A percentile compares a stretch with the other conserved stretches of the same genome.
These are phyloP conservation scores for Hydropotes inermis DNA, from an alignment of 2,113 vertebrate species.

Conservation along the genomic window DNA sequence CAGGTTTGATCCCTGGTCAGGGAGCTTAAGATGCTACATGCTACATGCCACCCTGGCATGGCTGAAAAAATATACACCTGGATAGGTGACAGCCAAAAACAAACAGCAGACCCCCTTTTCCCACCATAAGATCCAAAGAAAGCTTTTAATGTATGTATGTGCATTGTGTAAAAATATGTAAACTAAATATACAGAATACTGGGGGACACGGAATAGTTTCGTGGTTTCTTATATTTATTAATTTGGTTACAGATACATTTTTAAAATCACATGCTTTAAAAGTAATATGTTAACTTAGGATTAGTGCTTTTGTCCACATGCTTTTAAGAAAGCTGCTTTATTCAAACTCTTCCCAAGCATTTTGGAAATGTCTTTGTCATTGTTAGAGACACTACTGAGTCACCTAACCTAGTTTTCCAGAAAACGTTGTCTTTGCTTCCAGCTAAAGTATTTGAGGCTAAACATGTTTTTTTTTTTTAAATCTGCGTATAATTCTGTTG, in stretches of 20 bases:
- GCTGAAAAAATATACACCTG: not conserved
- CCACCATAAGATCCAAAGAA: not conserved
- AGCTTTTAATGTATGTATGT: not conserved
- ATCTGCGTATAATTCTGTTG: not conserved
- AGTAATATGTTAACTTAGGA: not conserved
- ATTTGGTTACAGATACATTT: not conserved
- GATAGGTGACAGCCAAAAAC: not conserved
- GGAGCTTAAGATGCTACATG: not conserved
- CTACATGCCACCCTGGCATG: not conserved
- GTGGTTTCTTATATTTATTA: not conserved
- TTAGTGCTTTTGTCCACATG: not conserved
- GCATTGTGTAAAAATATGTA: not conserved
- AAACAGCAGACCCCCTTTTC: not conserved
- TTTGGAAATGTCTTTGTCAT: not conserved
- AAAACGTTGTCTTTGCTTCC: not conserved
- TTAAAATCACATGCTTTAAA: not conserved
- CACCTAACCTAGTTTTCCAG: constrained; percentile 26
- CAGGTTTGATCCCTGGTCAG: not conserved
- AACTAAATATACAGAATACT: not conserved
- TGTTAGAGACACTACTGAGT: not conserved
- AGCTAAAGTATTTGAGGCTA: constrained; percentile 18
- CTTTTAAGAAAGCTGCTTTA: not conserved
- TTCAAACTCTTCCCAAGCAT: not conserved
- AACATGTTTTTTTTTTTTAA: not conserved
- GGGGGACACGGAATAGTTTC: not conserved